Evolutionary conservation across 2,888 invertebrate species (phyloP), one percentile per base, ranked within the genome.

Genomic region (Ethmia dodecea): DNA sequence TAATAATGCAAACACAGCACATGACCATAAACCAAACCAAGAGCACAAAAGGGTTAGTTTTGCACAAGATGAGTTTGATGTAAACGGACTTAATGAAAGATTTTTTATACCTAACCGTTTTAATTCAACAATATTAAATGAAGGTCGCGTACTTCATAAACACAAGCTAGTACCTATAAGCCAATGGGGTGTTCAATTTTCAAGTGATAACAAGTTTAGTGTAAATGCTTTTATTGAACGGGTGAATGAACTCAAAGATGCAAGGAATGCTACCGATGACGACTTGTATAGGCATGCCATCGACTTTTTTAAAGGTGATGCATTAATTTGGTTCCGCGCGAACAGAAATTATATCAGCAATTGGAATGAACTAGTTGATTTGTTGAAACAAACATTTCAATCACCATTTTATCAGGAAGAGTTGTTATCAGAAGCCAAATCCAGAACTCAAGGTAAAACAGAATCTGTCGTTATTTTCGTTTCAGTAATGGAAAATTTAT

Each of bases 171-270:
- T 34, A 4, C 38, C 38, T 2, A 28, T 38, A 4, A 38, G 28
- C 8, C 27, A 38, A n/a, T 38, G 38, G 38, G 38, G 38, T 11
- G 13, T 37, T 0, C 28, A 37, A 13, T 38, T 38, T 26, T n/a
- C 27, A 1, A 34, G 38, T 1, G 13, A 15, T 5, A 24, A 24
- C 3, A 18, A 10, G 15, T 6, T 34, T 12, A 38, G 38, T 14
- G 25, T 38, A 2, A 38, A 38, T 22, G 38, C 38, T 1, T 38
- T 38, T 16, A 25, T 38, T 4, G 38, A 38, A 20, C n/a, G 37
- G 2, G 13, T 38, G 5, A 27, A 38, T 2, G 37, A 38, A 27
- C 12, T 38, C 2, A 38, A 33, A 16, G 33, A 30, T 2, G 37
- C 37, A 3, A 16, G 37, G 2, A 38, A 38, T 25, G 37, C 37